Base-by-base conservation (phyloP, 1,140 invertebrate species). In the Tetramorium parvispinum region DNA sequence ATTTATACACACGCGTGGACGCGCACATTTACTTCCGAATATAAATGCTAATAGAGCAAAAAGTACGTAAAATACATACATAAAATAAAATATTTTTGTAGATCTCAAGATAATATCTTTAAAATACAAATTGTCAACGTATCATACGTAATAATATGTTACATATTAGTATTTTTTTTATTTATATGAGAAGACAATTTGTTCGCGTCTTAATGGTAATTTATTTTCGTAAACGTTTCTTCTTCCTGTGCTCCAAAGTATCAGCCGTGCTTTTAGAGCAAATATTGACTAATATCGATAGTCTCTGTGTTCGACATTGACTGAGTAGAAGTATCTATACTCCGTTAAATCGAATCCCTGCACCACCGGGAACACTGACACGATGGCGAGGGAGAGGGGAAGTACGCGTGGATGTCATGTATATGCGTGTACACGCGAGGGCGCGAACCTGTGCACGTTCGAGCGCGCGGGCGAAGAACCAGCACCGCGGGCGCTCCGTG, bases 321-420 rank as follows among this genome's bases (percentile, higher is more conserved):
- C 40, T 49, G 66, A 73, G 61, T 43, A 51, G 46, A 46, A 37
- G 79, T 83, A 61, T 83, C 68, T 53, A 32, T 61, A 59, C 66
- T 59, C 53, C 21, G 68, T 75, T 49, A 83, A 83, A 75, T 83
- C 68, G 79, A 59, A 73, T 83, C 68, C 40, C 53, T 75, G 46
- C 43, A 49, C 43, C 68, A 61, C 24, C 40, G 66, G 68, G 68
- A 75, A 83, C 68, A 49, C 40, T 6, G 53, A 43, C 78, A n/a
- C 16, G 24, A 43, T 13, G 13, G 49, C 13, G 37, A 73, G 21
- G 55, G 55, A n/a, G n/a, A n/a, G 18, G 5, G 11, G 21, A 43
- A 32, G 55, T 46, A n/a, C 13, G 24, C 21, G 21, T n/a, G 73
- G 18, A 75, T 24, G n/a, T 11, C 6, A 24, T 18, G 43, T 65